Evolutionary conservation across 2,888 invertebrate species (phyloP), one percentile per base, ranked within the genome.

Genomic region (Liodrosophila aerea): DNA sequence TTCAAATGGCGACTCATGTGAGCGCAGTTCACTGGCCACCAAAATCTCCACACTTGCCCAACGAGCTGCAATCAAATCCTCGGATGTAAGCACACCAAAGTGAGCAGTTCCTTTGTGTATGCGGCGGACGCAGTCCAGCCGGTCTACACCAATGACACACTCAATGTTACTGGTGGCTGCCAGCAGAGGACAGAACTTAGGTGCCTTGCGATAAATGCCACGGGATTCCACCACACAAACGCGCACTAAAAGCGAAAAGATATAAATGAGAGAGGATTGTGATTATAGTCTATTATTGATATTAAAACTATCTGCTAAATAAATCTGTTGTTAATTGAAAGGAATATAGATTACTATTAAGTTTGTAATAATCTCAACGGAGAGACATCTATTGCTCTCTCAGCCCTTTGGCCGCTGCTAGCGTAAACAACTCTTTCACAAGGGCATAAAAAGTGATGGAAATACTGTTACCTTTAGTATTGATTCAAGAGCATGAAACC

Each of bases 41-140:
- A 95, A 89, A 31, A 95, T 92, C 62, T 94, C 93, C 0, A 93
- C 91, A 53, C 92, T 90, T 0, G 93, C 92, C 92, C 94, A 94
- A 51, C 92, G 91, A 0, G 94, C 93, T 0, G 94, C 93, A 4
- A 97, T 92, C 76, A 97, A 92, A 88, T 97, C 97, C 86, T 97
- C 97, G 0, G 97, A 94, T 49, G 94, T 94, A 81, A 96, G 93
- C 8, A 95, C 94, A 0, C 96, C 94, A 83, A 97, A 94, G 89
- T 98, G 97, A 0, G 95, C 97, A 0, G 93, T 92, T 1, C 94
- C 94, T 77, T 93, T 93, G 53, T 93, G 92, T 74, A 98, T 94
- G 71, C 93, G 92, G 4, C 95, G 92, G 60, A 97, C 92, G 82
- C 97, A 98, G 84, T 95, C 94, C 70, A 96, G 91, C 64, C 97